Base-by-base conservation (phyloP, 1,140 invertebrate genomes). In the Ostrea edulis region DNA sequence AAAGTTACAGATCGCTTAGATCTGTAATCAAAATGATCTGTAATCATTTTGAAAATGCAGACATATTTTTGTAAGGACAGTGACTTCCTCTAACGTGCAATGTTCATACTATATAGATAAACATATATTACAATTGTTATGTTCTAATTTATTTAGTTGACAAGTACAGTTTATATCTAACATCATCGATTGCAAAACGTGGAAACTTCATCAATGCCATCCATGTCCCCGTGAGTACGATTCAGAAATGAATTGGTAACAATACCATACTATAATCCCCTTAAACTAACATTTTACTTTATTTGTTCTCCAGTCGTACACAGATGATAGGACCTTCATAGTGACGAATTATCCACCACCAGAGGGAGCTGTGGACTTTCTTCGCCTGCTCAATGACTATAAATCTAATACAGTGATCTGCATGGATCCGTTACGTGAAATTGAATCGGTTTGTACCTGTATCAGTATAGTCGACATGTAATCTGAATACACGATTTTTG, bases 131-230 rank as follows among this genome's bases (percentile, higher is more conserved):
- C 35, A 44, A 44, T 44, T 1, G 1, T 1, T 44, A 44, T 44
- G n/a, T 44, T 44, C 5, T 44, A 44, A 44, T 44, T 44, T 44
- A 44, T 44, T 44, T 62, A 77, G 68, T 77, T 11, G 68, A 77
- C 68, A 77, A 77, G 68, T 77, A 77, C 68, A 77, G 68, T 77
- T 35, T 77, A 14, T 77, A 77, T 25, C 25, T 77, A 14, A 77
- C 68, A 9, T 77, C 68, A 11, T 77, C 68, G 25, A 11, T 77
- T 35, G 22, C 25, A 77, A 77, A 77, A 35, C 68, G 68, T 29
- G 68, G 68, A 22, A 77, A 25, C 68, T 77, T 29, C 68, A 77
- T 77, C 68, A 77, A 77, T 35, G 68, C 68, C 2, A 77, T 77
- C 8, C 22, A 77, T 25, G 25, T 77, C 0, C 29, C 68, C 12